A percentile compares a stretch with the other conserved stretches of the same genome.
These are phyloP conservation scores for Drosophila varians DNA, from an alignment of 1,140 invertebrate species.

Conservation along the genomic window DNA sequence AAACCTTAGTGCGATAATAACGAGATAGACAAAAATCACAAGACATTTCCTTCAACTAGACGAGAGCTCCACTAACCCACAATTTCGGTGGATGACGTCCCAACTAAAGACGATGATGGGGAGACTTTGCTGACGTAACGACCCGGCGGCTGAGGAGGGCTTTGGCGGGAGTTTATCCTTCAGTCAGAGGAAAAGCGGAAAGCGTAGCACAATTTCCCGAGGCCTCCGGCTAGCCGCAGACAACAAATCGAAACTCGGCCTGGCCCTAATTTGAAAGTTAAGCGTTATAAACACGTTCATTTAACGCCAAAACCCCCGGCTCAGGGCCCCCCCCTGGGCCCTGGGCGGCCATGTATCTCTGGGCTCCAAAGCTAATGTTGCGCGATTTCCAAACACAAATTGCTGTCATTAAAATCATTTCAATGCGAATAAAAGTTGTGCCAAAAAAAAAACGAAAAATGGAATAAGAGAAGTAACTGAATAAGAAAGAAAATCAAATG, in stretches of 20 bases:
- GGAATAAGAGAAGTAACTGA: conserved; percentile 26
- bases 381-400: conserved; percentile 79
- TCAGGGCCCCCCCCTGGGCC: no score
- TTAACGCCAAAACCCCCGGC: conserved; percentile 35
- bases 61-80: conserved; percentile 61
- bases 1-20: conserved; percentile 77
- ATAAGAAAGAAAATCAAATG: conserved; percentile 53
- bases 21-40: conserved; percentile 73
- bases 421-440: conserved; percentile 71
- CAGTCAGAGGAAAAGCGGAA: conserved; percentile 4
- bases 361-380: conserved; percentile 68
- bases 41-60: conserved; percentile 65
- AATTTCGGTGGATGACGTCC: conserved; percentile 45
- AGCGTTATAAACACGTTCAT: conserved; percentile 80
- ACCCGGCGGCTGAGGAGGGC: conserved; percentile 33
- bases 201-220: conserved; percentile 62
- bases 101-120: not conserved
- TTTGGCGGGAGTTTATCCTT: conserved; percentile 47
- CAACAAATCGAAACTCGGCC: conserved; percentile 74
- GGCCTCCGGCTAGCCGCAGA: conserved; percentile 53
- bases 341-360: conserved; percentile 39
- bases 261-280: conserved; percentile 74
- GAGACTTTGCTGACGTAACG: conserved; percentile 48
- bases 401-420: conserved; percentile 81
- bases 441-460: conserved; percentile 12